Percentiles rank a stretch among this genome's conserved stretches.
Conservation (phyloP, 2,888 invertebrate genomes). For the Rotaria sp. region DNA sequence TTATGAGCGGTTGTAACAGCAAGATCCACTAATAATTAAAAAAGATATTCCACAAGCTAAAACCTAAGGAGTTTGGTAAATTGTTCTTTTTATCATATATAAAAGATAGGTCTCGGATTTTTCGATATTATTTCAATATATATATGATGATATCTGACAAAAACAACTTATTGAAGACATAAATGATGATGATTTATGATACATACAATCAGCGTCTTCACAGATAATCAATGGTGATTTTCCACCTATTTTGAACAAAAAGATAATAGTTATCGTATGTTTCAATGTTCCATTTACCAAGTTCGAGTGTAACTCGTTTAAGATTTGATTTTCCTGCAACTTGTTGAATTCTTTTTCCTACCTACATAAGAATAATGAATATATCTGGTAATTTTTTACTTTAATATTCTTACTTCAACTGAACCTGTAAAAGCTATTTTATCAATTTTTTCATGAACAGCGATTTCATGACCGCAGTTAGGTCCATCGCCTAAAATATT, state of each 20-base stretch:
- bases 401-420: slow-evolving; percentile 58
- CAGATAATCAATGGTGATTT: slow-evolving; percentile 65
- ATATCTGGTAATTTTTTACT: neutral
- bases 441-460: slow-evolving; percentile 64
- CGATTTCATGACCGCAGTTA: slow-evolving; percentile 66
- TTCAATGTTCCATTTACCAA: neutral
- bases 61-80: no score
- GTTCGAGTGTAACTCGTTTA: slow-evolving; percentile 78
- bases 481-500: slow-evolving; percentile 60
- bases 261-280: neutral
- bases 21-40: slow-evolving; percentile 47
- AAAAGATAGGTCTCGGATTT: no score
- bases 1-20: slow-evolving; percentile 52
- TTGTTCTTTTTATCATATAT: no score
- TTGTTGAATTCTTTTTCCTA: slow-evolving; percentile 72
- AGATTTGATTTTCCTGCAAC: slow-evolving; percentile 70
- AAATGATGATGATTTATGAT: no score
- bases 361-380: neutral
- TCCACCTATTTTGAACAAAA: slow-evolving; percentile 63
- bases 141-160: no score
- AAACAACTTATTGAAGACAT: neutral
- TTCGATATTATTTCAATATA: no score
- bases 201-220: slow-evolving; percentile 65
- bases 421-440: slow-evolving; percentile 77
- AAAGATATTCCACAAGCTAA: no score